Percentiles rank a stretch among this genome's conserved stretches.
phyloP scores from a whole-genome alignment of 2,888 invertebrate species.

The Lissonota sp. region DNA sequence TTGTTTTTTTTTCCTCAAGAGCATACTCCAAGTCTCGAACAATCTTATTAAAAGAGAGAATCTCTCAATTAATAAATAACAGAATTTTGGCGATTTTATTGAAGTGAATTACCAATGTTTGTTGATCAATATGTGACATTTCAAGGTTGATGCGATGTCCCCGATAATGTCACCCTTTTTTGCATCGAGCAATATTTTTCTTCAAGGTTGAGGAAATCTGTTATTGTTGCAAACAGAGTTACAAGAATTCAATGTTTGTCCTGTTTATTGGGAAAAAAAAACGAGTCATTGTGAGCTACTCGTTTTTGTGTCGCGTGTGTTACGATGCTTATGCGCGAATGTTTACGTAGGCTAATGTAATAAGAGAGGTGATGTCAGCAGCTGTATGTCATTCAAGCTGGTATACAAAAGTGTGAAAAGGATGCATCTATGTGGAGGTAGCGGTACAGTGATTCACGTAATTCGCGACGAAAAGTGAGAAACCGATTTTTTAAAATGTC shows the following conservation, averaged over 20 bases:
- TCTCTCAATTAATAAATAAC: too few species aligned
- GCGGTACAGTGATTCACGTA: background rate
- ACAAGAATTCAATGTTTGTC: slow-evolving; percentile 39
- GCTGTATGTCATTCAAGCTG: background rate
- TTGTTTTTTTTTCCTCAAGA: background rate
- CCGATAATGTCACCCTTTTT: background rate
- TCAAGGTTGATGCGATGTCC: background rate
- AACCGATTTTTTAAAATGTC: too few species aligned
- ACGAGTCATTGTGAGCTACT: slow-evolving; percentile 23
- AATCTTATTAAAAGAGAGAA: background rate
- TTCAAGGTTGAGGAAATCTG: background rate
- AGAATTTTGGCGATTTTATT: background rate
- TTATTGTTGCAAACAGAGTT: slow-evolving; percentile 14
- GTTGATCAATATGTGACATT: background rate
- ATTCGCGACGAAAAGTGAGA: too few species aligned
- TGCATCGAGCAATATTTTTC: background rate
- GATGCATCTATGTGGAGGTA: slow-evolving; percentile 2
- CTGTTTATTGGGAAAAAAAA: slow-evolving; percentile 37
- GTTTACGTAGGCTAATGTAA: slow-evolving; percentile 80
- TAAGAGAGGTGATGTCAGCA: slow-evolving; percentile 78
- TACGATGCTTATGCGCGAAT: slow-evolving; percentile 67
- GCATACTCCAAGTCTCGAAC: background rate
- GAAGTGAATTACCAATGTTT: background rate
- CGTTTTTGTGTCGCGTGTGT: slow-evolving; percentile 44
- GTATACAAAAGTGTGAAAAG: slow-evolving; percentile 10